Percentiles rank a stretch among this genome's conserved stretches.
Conservation (phyloP, 2,797 vertebrate species). For the Rhyacichthys aspro region DNA sequence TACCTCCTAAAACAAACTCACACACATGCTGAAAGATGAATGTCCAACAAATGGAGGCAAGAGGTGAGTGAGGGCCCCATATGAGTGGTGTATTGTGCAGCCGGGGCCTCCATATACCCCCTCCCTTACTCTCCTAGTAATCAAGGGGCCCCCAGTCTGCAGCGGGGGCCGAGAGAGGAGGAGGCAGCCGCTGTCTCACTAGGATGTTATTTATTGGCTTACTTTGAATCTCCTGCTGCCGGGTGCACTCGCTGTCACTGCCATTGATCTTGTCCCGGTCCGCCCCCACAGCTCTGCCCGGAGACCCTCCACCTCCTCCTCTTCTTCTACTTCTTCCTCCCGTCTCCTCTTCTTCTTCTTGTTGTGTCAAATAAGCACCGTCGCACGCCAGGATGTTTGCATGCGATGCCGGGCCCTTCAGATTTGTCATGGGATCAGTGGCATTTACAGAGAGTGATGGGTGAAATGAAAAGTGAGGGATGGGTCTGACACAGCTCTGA, state of each 20-base stretch:
- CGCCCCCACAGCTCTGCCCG: constrained; percentile 38
- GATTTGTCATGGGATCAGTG: constrained; percentile 19
- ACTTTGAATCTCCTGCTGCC: constrained; percentile 79
- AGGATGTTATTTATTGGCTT: constrained; percentile 84
- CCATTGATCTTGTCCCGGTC: constrained; percentile 80
- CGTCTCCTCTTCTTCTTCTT: constrained; percentile 12
- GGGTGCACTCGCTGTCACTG: constrained; percentile 77
- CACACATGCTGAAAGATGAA: constrained; percentile 77
- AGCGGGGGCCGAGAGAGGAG: constrained; percentile 46
- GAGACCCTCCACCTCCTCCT: constrained; percentile 12
- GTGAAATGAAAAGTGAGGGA: not conserved
- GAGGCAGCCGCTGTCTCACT: constrained; percentile 67
- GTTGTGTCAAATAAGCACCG: constrained; percentile 28
- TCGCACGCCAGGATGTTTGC: constrained; percentile 18
- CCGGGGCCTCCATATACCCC: constrained; percentile 30
- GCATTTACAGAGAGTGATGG: constrained; percentile 2
- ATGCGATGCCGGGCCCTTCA: constrained; percentile 1
- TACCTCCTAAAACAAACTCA: constrained; percentile 73
- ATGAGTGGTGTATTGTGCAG: constrained; percentile 73
- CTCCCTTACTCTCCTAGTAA: constrained; percentile 49
- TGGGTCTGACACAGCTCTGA: not conserved
- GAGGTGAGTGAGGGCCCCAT: constrained; percentile 64
- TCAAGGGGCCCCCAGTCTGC: constrained; percentile 65
- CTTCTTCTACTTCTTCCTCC: constrained; percentile 13
- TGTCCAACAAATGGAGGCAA: constrained; percentile 78